Evolutionary conservation across 1,140 invertebrate genomes (phyloP).

Genomic region (Holotrichia oblita): DNA sequence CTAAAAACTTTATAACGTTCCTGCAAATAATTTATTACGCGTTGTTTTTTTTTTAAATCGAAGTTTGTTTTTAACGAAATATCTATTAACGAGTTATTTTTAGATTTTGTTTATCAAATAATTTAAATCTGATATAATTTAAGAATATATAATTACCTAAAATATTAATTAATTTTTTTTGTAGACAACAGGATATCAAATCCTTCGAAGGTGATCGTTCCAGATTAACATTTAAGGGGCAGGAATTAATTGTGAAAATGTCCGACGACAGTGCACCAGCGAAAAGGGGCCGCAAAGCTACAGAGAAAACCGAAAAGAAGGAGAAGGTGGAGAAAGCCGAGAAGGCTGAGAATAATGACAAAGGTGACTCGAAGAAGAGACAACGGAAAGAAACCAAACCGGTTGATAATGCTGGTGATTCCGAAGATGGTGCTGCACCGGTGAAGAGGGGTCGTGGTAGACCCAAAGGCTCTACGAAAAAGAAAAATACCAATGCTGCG

Average conservation of each 20-base stretch:
- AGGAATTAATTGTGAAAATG: constrained; percentile 10
- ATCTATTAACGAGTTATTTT: constrained; percentile 2
- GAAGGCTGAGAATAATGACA: constrained; percentile 18
- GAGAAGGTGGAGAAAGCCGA: constrained; percentile 32
- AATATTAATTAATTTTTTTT: constrained; percentile 13
- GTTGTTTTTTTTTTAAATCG: too few species aligned
- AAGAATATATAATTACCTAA: too few species aligned
- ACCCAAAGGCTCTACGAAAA: constrained; percentile 41
- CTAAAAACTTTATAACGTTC: constrained; percentile 26
- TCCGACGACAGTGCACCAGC: constrained; percentile 18
- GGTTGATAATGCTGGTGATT: constrained; percentile 11
- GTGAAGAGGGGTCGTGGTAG: constrained; percentile 39
- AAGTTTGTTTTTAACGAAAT: background rate
- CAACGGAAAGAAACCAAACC: constrained; percentile 10
- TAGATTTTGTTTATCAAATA: constrained; percentile 25
- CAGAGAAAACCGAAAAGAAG: constrained; percentile 34
- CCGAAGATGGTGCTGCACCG: constrained; percentile 36
- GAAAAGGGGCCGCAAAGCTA: constrained; percentile 37
- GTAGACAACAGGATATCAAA: background rate
- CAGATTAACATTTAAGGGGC: background rate
- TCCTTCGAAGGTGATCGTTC: background rate
- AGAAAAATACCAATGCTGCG: constrained; percentile 33
- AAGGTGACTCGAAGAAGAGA: constrained; percentile 37
- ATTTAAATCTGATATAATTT: too few species aligned
- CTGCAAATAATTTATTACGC: background rate